These are phyloP conservation scores for Hofmannophila pseudospretella DNA, from an alignment of 2,888 invertebrate genomes.

Conservation along the genomic window DNA sequence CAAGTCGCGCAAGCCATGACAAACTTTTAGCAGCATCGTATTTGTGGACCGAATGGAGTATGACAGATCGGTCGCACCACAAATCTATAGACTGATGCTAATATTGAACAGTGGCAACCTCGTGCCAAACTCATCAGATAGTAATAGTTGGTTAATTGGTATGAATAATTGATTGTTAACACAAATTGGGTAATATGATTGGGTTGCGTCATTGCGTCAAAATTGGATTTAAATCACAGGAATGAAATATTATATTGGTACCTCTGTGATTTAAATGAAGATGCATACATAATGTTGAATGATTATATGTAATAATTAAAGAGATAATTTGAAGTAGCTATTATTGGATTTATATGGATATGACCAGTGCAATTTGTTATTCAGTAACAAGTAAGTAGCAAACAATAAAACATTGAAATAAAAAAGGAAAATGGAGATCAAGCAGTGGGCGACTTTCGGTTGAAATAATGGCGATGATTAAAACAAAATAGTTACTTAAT, in stretches of 20 bases:
- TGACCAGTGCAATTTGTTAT: too few relatives aligned
- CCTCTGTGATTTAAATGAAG: background rate
- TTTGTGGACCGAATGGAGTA: constrained; percentile 49
- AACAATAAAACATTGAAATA: too few relatives aligned
- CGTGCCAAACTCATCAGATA: background rate
- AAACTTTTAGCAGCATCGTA: constrained; percentile 57
- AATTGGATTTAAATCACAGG: background rate
- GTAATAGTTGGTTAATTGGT: background rate
- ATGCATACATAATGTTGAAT: background rate
- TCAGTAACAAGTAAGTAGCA: too few relatives aligned
- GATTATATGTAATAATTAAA: too few relatives aligned
- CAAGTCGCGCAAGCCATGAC: constrained; percentile 44
- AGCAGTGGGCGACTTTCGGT: too few relatives aligned
- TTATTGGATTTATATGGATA: too few relatives aligned
- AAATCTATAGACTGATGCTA: constrained; percentile 9
- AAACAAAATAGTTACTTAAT: too few relatives aligned
- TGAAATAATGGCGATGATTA: too few relatives aligned
- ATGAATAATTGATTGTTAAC: constrained; percentile 2
- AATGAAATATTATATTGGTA: too few relatives aligned
- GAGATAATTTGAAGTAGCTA: too few relatives aligned
- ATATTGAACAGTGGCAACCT: background rate
- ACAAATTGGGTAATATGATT: constrained; percentile 13
- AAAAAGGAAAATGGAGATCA: too few relatives aligned
- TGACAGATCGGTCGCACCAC: constrained; percentile 19
- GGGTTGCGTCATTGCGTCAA: background rate